Base-by-base conservation (phyloP, 2,888 invertebrate species). In the Drosophila multiciliata region DNA sequence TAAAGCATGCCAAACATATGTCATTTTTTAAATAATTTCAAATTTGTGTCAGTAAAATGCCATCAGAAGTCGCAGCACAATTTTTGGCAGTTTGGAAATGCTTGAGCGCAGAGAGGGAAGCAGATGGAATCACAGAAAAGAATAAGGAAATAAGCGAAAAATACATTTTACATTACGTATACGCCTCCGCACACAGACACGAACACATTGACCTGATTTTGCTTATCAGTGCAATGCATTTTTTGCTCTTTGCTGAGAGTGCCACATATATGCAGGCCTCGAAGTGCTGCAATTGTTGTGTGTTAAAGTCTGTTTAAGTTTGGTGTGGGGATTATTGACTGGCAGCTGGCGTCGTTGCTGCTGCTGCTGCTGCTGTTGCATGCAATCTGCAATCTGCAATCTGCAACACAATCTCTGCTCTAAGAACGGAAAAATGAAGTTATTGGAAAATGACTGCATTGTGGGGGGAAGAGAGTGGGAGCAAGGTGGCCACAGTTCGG, bases 341-440 rank as follows among this genome's bases (percentile, higher is more conserved):
- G 71, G 52, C 76, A 75, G 70, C 58, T 79, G 75, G 26, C 64
- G 73, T 57, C 71, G 83, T 23, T 4, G 45, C 26, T 53, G 9
- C 12, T 45, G 81, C 20, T 57, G 29, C 40, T 42, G 5, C 62
- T 80, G 77, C 64, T 78, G 78, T 75, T 83, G 82, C 82, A 75
- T 72, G 57, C 81, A 72, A 73, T 77, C 84, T 83, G 57, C 81
- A 72, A 73, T 77, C 84, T 83, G 57, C 81, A 85, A 85, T 85
- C 84, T 89, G 85, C 85, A 89, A 89, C 89, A 89, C 89, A 85
- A 85, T 85, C 85, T 89, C 82, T 78, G 89, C 89, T 84, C 88
- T 57, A 87, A 87, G 86, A 82, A 89, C 89, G 83, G 80, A 85
- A 85, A 85, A 85, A 85, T 85, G 88, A 85, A 85, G 89, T 85